phyloP scores from a whole-genome alignment of 1,140 invertebrate genomes.

The Drosophila mauritiana region DNA sequence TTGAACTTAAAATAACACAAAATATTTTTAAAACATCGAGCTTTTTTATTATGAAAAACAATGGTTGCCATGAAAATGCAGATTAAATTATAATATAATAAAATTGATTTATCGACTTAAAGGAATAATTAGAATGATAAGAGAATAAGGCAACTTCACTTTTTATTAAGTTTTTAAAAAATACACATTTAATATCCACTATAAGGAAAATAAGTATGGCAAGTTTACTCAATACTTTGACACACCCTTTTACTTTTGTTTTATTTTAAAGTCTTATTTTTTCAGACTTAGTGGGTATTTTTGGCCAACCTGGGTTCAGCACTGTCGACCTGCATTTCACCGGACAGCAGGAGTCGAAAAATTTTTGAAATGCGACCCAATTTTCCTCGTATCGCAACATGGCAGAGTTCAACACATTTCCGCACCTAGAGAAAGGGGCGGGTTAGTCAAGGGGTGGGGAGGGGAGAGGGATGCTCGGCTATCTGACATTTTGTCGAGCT shows the following conservation, averaged over 20 bases:
- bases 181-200: too few relatives aligned
- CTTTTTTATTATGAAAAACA: too few relatives aligned
- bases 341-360: conserved; percentile 29
- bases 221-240: background rate
- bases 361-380: conserved; percentile 61
- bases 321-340: conserved; percentile 6
- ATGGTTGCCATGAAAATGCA: too few relatives aligned
- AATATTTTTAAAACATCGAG: background rate
- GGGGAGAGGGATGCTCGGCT: background rate
- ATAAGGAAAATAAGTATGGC: too few relatives aligned
- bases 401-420: conserved; percentile 59
- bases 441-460: background rate
- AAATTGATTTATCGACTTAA: too few relatives aligned
- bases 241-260: too few relatives aligned
- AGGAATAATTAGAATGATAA: too few relatives aligned
- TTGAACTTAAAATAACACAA: background rate
- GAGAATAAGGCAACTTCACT: too few relatives aligned
- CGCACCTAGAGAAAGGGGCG: conserved; percentile 27
- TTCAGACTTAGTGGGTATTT: background rate
- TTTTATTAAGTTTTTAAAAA: too few relatives aligned
- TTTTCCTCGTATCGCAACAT: conserved; percentile 56
- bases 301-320: conserved; percentile 6
- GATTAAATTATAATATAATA: too few relatives aligned
- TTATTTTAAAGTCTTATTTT: background rate
- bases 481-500: conserved; percentile 51